These are phyloP conservation scores for Pterobdella sp. DNA, from an alignment of 2,888 invertebrate genomes.

Conservation along the genomic window DNA sequence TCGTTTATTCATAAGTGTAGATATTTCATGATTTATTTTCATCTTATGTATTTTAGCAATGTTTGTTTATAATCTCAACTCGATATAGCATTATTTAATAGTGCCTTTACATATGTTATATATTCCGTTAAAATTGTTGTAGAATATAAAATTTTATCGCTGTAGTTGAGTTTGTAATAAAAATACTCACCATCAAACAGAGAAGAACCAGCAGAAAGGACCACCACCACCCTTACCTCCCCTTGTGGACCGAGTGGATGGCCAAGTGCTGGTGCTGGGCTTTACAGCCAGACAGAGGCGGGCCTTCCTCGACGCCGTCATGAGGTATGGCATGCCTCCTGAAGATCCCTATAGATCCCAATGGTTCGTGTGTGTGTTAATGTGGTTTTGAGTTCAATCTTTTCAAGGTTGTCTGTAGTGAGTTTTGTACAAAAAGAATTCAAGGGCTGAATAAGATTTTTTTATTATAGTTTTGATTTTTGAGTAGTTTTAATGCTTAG, in stretches of 20 bases:
- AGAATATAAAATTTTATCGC: too few species aligned
- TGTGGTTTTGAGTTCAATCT: neutral
- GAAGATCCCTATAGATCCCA: slow-evolving; percentile 39
- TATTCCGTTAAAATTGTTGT: too few species aligned
- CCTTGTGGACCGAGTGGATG: slow-evolving; percentile 37
- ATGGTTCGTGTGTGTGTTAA: slow-evolving; percentile 33
- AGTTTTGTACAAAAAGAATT: neutral
- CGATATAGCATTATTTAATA: too few species aligned
- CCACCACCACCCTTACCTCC: slow-evolving; percentile 36
- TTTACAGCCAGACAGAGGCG: slow-evolving; percentile 39
- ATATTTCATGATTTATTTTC: too few species aligned
- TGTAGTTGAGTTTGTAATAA: too few species aligned
- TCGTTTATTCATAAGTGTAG: too few species aligned
- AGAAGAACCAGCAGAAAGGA: slow-evolving; percentile 25
- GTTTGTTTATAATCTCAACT: too few species aligned
- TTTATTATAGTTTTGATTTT: too few species aligned
- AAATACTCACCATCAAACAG: neutral
- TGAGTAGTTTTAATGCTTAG: too few species aligned
- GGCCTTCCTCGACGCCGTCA: slow-evolving; percentile 40
- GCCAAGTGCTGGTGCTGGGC: slow-evolving; percentile 38
- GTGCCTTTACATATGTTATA: too few species aligned
- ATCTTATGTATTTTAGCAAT: too few species aligned
- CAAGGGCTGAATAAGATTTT: neutral
- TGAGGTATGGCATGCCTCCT: slow-evolving; percentile 39
- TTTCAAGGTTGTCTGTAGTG: neutral